Evolutionary conservation across 53 echinoderm and acorn worm genomes (phyloP), one percentile per base, ranked within the genome.

Genomic region (Zoroaster sp.): DNA sequence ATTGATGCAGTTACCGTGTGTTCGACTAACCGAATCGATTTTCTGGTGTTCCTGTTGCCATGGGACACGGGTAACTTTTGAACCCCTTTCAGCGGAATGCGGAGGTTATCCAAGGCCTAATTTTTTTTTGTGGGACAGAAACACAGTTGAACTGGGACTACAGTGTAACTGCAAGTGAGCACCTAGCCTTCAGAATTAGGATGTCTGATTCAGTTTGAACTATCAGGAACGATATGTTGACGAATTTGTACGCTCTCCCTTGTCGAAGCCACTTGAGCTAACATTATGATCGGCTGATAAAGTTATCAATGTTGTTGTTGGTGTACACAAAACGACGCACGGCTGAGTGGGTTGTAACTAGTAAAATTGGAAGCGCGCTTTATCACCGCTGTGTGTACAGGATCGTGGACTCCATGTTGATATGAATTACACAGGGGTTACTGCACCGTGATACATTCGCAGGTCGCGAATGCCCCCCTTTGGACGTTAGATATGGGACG

Each of bases 61-160:
- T 46, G 85, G 85, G 85, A 35, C 40, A 70, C 38, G 52, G 85
- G 85, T 70, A 85, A 85, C 85, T 85, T 85, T 85, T 85, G 85
- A 85, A 85, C 85, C 83, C 83, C 45, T 37, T 21, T 12, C 34
- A 40, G 15, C 34, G 71, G 85, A n/a, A 71, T 71, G 85, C 82
- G 13, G 34, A 21, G 5, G 23, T 47, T 20, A 37, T 55, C 39
- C 59, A 63, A 78, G 78, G 78, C 40, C 40, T 38, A 53, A 2
- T 78, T 78, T 40, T 40, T 20, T 38, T 78, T 63, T 12, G 15
- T 6, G 40, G 41, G 44, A 36, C 47, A 37, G 35, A 71, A 17
- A 23, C 23, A 25, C 15, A 53, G 49, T 18, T 54, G 14, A 1
- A 34, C 32, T 31, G 30, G 28, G 46, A 3, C 15, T 45, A 53